These are phyloP conservation scores for Zosterops borbonicus DNA, from an alignment of 2,113 vertebrate genomes.

Conservation along the genomic window DNA sequence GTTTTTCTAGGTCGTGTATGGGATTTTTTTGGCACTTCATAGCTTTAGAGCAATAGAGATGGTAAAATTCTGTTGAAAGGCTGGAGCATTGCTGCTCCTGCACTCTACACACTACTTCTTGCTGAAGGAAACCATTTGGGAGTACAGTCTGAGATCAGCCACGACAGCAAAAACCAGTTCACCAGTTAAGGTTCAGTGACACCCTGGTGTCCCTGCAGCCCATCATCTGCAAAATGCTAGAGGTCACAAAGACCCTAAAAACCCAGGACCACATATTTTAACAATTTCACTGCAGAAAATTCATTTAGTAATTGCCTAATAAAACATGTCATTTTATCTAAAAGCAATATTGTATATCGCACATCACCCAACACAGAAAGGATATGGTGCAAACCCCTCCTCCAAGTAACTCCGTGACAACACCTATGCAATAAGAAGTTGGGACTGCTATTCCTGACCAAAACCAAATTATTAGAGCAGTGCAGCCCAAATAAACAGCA, in stretches of 20 bases:
- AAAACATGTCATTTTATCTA: neutral
- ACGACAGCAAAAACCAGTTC: neutral
- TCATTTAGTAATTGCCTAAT: neutral
- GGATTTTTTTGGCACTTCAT: neutral
- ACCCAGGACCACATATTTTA: neutral
- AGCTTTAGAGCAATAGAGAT: neutral
- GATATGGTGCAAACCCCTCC: neutral
- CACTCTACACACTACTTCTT: neutral
- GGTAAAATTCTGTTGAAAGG: slow-evolving; percentile 14
- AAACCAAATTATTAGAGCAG: neutral
- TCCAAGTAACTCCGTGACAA: neutral
- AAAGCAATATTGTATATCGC: neutral
- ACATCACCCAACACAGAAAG: neutral
- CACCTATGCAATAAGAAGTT: neutral
- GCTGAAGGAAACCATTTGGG: slow-evolving; percentile 16
- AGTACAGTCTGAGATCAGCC: neutral
- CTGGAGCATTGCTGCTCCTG: neutral
- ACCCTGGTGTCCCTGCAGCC: neutral
- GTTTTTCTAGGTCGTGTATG: slow-evolving; percentile 25
- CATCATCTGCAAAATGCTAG: neutral
- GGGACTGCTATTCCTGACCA: neutral
- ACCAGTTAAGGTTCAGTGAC: slow-evolving; percentile 13
- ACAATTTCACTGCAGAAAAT: slow-evolving; percentile 1
- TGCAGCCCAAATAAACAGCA: neutral
- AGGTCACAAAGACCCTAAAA: neutral